These are phyloP conservation scores for Lagocephalus sceleratus DNA, from an alignment of 2,797 vertebrate genomes.

Conservation along the genomic window DNA sequence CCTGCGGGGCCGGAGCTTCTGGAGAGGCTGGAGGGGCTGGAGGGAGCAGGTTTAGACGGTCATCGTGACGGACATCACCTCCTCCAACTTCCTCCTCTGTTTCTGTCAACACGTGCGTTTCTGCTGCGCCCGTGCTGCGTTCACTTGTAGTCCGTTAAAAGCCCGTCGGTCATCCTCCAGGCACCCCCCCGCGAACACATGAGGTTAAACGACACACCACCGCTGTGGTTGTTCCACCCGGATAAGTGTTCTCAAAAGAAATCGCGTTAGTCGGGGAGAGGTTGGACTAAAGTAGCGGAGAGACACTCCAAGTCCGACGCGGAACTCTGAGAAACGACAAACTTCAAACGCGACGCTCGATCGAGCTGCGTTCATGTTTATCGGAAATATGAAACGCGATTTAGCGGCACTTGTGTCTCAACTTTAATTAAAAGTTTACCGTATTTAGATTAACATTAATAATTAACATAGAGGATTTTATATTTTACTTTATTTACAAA, in stretches of 20 bases:
- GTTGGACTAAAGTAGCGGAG: no score
- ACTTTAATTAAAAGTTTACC: background rate
- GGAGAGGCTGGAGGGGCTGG: no score
- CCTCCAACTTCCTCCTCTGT: slow-evolving; percentile 60
- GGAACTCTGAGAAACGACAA: slow-evolving; percentile 12
- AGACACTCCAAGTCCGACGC: background rate
- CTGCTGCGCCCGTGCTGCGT: slow-evolving; percentile 8
- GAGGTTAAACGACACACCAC: no score
- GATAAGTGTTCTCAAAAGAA: no score
- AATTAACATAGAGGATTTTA: no score
- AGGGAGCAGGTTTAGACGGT: no score
- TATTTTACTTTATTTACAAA: background rate
- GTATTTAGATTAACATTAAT: background rate
- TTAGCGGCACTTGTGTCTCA: no score
- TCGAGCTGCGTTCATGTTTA: slow-evolving; percentile 26
- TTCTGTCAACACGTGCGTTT: slow-evolving; percentile 27
- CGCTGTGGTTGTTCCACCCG: background rate
- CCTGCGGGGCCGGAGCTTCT: slow-evolving; percentile 21
- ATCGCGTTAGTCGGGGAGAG: no score
- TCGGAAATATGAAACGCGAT: slow-evolving; percentile 7
- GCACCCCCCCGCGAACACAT: no score
- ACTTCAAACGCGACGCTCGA: slow-evolving; percentile 29
- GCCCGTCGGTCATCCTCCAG: accelerated
- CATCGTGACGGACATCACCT: no score
- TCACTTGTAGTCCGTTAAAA: background rate